Conservation (phyloP, 2,113 vertebrate genomes). For the Calyptommatus sinebrachiatus region DNA sequence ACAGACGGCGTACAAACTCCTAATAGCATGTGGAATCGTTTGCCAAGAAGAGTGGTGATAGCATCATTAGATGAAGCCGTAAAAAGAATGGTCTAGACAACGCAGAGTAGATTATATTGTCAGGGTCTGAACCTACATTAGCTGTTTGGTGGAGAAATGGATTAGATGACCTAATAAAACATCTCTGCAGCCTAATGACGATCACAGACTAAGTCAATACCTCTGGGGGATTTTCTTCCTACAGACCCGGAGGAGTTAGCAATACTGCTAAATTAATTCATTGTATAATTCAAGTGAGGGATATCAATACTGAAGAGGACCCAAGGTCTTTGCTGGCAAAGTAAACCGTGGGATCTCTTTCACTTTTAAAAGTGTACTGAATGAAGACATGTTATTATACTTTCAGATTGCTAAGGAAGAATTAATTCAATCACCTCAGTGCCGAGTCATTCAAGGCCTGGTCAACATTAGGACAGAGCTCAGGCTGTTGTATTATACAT, state of each 20-base stretch:
- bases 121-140: not conserved
- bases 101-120: constrained; percentile 14
- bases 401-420: constrained; percentile 33
- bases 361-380: constrained; percentile 25
- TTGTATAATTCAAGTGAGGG: not conserved
- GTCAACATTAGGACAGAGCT: constrained; percentile 20
- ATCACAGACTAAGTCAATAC: constrained; percentile 29
- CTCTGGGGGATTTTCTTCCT: constrained; percentile 38
- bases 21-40: constrained; percentile 15
- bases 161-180: not conserved
- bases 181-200: constrained; percentile 35
- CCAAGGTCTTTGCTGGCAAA: constrained; percentile 32
- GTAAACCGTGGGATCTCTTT: constrained; percentile 22
- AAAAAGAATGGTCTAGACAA: constrained; percentile 25
- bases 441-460: constrained; percentile 21
- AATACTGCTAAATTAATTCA: constrained; percentile 29
- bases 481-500: constrained; percentile 14
- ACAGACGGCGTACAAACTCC: constrained; percentile 27
- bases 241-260: constrained; percentile 36
- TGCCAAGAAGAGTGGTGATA: constrained; percentile 23
- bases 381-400: constrained; percentile 35
- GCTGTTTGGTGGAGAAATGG: constrained; percentile 1
- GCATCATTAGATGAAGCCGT: constrained; percentile 26
- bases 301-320: constrained; percentile 17
- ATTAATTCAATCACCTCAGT: constrained; percentile 27